phyloP scores from a whole-genome alignment of 1,140 invertebrate genomes.

The Scaptomyza graminum region DNA sequence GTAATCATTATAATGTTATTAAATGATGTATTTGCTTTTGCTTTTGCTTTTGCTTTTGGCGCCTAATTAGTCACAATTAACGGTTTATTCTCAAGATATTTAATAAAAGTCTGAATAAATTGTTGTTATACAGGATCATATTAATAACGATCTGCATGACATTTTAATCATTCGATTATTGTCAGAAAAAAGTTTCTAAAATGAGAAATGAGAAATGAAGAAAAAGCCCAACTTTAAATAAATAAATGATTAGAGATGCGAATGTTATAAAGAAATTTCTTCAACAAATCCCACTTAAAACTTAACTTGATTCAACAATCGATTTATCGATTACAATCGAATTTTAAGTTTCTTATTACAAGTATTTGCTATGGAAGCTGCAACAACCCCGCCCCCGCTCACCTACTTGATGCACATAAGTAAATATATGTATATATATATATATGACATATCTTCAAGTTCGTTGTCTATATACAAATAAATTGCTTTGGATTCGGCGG shows the following conservation, averaged over 20 bases:
- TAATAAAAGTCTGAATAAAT: constrained; percentile 22
- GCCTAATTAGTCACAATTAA: constrained; percentile 73
- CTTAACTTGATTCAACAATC: too few relatives aligned
- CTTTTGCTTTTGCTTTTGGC: constrained; percentile 57
- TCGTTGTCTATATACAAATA: constrained; percentile 52
- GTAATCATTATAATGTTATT: constrained; percentile 27
- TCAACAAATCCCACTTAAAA: too few relatives aligned
- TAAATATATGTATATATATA: constrained; percentile 6
- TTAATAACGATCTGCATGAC: background rate
- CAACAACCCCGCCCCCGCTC: background rate
- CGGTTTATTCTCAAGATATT: constrained; percentile 58
- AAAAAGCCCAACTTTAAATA: background rate
- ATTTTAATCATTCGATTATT: background rate
- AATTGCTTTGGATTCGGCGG: constrained; percentile 19
- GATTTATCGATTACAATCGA: too few relatives aligned
- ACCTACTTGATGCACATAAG: constrained; percentile 26
- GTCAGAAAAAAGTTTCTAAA: background rate
- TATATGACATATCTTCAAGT: constrained; percentile 10
- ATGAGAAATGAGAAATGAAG: background rate
- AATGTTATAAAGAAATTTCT: too few relatives aligned
- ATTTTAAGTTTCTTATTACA: too few relatives aligned
- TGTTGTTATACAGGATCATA: background rate
- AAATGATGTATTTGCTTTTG: constrained; percentile 3
- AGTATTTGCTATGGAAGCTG: too few relatives aligned
- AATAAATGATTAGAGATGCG: background rate